Conservation (phyloP, 2,888 invertebrate genomes). For the Lucinisca nassula region DNA sequence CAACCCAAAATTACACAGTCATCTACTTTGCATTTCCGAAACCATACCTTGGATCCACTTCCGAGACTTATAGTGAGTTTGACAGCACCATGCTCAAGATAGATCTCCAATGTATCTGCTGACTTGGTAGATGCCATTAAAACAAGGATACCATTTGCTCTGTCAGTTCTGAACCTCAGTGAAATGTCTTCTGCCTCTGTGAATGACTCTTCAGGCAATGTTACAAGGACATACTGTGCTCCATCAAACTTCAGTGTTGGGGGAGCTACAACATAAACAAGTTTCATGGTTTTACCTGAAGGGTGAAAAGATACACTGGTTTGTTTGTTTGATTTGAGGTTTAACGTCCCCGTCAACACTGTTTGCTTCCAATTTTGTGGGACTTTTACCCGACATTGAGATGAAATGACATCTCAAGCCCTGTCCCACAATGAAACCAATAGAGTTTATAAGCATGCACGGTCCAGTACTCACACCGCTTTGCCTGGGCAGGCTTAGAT, state of each 20-base stretch:
- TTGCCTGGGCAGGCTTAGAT: no score
- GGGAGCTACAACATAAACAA: slow-evolving; percentile 92
- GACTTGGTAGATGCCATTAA: slow-evolving; percentile 93
- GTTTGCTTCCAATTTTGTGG: no score
- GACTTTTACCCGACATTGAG: no score
- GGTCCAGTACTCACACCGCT: no score
- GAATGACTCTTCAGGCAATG: slow-evolving; percentile 91
- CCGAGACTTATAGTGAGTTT: slow-evolving; percentile 94
- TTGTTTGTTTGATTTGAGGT: no score
- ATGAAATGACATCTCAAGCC: no score
- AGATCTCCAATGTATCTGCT: slow-evolving; percentile 95
- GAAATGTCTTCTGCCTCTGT: slow-evolving; percentile 96
- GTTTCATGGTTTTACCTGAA: no score
- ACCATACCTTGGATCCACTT: slow-evolving; percentile 93
- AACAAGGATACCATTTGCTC: slow-evolving; percentile 91
- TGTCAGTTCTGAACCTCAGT: slow-evolving; percentile 94
- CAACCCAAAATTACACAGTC: no score
- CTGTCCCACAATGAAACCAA: no score
- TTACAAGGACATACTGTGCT: slow-evolving; percentile 94
- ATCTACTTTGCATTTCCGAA: not conserved
- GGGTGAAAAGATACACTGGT: no score
- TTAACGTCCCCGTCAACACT: no score
- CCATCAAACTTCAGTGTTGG: slow-evolving; percentile 96
- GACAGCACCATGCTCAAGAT: slow-evolving; percentile 94
- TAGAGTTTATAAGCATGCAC: no score